Evolutionary conservation across 2,888 invertebrate species (phyloP).

Genomic region (Achlya flavicornis): DNA sequence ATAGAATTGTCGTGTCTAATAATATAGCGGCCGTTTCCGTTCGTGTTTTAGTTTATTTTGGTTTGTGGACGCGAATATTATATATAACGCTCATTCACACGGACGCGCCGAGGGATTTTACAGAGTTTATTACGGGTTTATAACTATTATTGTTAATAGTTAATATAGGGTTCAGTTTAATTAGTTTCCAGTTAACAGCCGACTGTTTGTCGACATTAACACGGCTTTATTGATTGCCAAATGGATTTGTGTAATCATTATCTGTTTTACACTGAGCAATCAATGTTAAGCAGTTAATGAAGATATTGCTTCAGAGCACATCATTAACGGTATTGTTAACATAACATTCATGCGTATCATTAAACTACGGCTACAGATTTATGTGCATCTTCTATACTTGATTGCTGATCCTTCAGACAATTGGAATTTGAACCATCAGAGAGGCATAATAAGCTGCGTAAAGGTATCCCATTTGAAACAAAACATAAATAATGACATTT

Average conservation of each 20-base stretch:
- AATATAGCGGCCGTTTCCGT: conserved; percentile 82
- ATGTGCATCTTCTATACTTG: neutral
- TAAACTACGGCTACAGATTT: neutral
- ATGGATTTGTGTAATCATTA: conserved; percentile 39
- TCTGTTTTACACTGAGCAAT: neutral
- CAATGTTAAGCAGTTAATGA: conserved; percentile 2
- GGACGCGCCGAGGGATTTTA: conserved; percentile 50
- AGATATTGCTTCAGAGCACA: neutral
- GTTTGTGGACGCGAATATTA: conserved; percentile 79
- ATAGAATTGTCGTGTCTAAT: conserved; percentile 83
- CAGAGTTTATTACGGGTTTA: conserved; percentile 52
- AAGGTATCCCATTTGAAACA: neutral
- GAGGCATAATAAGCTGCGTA: neutral
- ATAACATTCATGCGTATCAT: neutral
- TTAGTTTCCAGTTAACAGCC: conserved; percentile 58
- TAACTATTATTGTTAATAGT: conserved; percentile 59
- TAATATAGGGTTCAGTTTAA: conserved; percentile 59
- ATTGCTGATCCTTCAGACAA: neutral
- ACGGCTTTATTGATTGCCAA: conserved; percentile 55
- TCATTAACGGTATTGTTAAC: neutral
- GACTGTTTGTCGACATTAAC: conserved; percentile 53
- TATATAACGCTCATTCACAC: conserved; percentile 58
- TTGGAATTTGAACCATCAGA: neutral
- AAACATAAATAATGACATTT: too few species aligned
- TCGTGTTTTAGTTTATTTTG: conserved; percentile 79